Evolutionary conservation across 2,797 vertebrate genomes (phyloP), one percentile per base, ranked within the genome.

Genomic region (Leptoclinus maculatus): DNA sequence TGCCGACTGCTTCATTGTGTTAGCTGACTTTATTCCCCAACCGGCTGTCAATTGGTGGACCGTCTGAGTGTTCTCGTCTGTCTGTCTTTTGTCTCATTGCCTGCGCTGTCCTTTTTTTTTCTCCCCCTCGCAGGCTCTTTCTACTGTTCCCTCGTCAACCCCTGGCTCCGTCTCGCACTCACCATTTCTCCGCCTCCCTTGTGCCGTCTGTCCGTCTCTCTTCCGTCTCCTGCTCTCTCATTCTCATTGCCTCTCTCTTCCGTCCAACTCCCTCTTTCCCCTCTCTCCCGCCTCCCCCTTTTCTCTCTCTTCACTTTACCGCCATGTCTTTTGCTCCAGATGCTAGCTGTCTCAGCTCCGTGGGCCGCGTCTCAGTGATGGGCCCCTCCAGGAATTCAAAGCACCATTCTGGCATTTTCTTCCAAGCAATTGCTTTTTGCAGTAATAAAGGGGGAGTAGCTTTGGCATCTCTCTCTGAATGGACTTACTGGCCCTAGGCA

Each of bases 301-400:
- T 41, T 12, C 19, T 71, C 71, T 67, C 73, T 75, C 81, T 76
- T 78, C 81, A 86, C 83, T 92, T 90, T 88, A 83, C 86, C 76
- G 53, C 87, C 82, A 76, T 85, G 85, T 91, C 92, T 93, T 93
- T 80, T 77, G 90, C 91, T 93, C 91, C 92, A 94, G 93, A 94
- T 91, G 89, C 87, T 93, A 82, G 91, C 93, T 94, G 91, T 94
- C 93, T 92, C 89, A 78, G 89, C 89, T 91, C 84, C 54, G 66
- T 91, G 86, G 92, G 91, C 89, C 78, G 89, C 77, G 79, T 91
- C 91, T 91, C 91, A 65, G 84, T 94, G 93, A 95, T 92, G 92
- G 91, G 91, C 85, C 90, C 94, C 94, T 94, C 88, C 84, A 94
- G 94, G 93, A 95, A 93, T 94, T 93, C 87, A 93, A 92, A 94